Evolutionary conservation across 2,888 invertebrate genomes (phyloP), one percentile per base, ranked within the genome.

Genomic region (Synanthedon andrenaeformis): DNA sequence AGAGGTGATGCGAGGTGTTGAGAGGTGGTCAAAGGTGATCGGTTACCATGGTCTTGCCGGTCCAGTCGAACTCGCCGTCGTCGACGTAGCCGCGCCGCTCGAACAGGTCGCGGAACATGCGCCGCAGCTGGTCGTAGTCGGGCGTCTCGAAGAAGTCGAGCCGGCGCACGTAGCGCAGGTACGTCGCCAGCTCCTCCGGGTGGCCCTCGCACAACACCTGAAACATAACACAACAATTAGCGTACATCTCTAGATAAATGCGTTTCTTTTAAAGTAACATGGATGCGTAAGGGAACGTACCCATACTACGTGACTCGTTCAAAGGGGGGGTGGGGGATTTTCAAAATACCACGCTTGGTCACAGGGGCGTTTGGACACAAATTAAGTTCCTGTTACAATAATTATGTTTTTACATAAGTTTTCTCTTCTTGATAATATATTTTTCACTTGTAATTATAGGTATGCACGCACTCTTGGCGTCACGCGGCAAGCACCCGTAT

Each of bases 71-170:
- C 81, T 96, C 95, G 65, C 94, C 95, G 85, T 97, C 96, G 83
- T 96, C 94, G 67, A 92, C 91, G 83, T 93, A 95, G 64, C 95
- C 94, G 82, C 93, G 92, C 66, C 94, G 91, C 69, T 95, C 95
- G 89, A 95, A 96, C 73, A 97, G 91, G 83, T 95, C 96, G 82
- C 94, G 93, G 90, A 98, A 98, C 86, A 98, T 92, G 83, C 96
- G 96, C 74, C 97, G 92, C 84, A 98, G 91, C 90, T 98, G 98
- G 88, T 99, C 98, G 90, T 99, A 99, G 90, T 99, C 99, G 57
- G 99, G 99, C 65, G 97, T 97, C 90, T 99, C 99, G 90, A 99
- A 99, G 91, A 99, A 99, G 89, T 99, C 99, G 83, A 99, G 90
- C 79, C 97, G 92, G 69, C 95, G 91, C 58, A 99, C 99, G 89